Conservation (phyloP, 2,888 invertebrate genomes). For the Oscheius myriophilus region DNA sequence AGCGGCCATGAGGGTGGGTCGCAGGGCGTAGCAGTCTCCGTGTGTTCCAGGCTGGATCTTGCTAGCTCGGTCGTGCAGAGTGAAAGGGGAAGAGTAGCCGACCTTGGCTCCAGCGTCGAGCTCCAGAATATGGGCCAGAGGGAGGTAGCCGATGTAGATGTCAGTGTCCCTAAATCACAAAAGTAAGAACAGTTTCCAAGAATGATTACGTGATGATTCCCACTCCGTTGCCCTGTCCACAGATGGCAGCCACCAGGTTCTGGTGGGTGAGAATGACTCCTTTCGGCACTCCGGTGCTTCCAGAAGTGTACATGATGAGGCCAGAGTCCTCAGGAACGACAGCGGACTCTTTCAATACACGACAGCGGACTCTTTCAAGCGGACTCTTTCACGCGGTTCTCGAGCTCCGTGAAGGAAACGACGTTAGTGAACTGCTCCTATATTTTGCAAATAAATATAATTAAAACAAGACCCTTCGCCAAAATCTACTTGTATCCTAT, state of each 20-base stretch:
- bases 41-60: slow-evolving; percentile 92
- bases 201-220: slow-evolving; percentile 45
- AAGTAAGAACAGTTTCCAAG: too few species aligned
- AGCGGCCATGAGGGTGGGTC: slow-evolving; percentile 91
- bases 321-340: slow-evolving; percentile 74
- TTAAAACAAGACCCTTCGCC: too few species aligned
- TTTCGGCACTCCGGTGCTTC: slow-evolving; percentile 80
- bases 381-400: slow-evolving; percentile 40
- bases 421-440: slow-evolving; percentile 54
- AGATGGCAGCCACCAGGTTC: slow-evolving; percentile 72
- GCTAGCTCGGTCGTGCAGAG: slow-evolving; percentile 79
- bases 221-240: slow-evolving; percentile 72
- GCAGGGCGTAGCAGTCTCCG: slow-evolving; percentile 89
- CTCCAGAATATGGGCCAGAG: slow-evolving; percentile 95
- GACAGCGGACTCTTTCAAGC: too few species aligned
- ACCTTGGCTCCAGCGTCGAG: slow-evolving; percentile 77
- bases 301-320: slow-evolving; percentile 94
- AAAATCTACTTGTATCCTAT: not conserved
- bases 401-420: slow-evolving; percentile 51
- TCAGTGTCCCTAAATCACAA: slow-evolving; percentile 75
- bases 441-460: slow-evolving; percentile 18
- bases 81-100: slow-evolving; percentile 93
- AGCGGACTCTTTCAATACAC: slow-evolving; percentile 47
- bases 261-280: slow-evolving; percentile 72
- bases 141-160: slow-evolving; percentile 90